Conservation (phyloP, 1,140 invertebrate genomes). For the Drosophila subobscura region DNA sequence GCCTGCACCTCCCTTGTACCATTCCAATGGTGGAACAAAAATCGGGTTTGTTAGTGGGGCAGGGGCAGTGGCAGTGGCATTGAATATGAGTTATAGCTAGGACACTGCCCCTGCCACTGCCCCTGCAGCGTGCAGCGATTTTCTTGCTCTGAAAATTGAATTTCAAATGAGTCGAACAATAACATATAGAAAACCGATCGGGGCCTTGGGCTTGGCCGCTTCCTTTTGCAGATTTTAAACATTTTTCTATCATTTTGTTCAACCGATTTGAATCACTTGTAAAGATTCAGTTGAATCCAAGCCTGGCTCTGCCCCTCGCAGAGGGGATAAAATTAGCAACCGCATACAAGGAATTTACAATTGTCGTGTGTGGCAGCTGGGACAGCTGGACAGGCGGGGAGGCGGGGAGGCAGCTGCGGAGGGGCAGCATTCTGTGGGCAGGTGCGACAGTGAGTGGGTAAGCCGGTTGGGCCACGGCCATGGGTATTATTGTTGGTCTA, state of each 20-base stretch:
- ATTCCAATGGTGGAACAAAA: conserved; percentile 31
- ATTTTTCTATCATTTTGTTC: conserved; percentile 26
- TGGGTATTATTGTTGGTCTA: conserved; percentile 61
- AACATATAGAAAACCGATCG: conserved; percentile 46
- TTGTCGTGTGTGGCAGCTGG: conserved; percentile 30
- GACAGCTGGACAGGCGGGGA: background rate
- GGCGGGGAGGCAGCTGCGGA: conserved; percentile 3
- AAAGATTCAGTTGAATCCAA: conserved; percentile 51
- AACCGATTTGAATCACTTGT: conserved; percentile 48
- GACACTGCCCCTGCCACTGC: background rate
- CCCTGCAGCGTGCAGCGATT: conserved; percentile 15
- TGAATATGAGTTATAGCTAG: conserved; percentile 62
- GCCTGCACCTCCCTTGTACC: background rate
- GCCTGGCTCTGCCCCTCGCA: conserved; percentile 5
- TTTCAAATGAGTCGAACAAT: conserved; percentile 48
- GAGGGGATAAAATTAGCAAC: conserved; percentile 41
- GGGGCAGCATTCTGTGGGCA: conserved; percentile 12
- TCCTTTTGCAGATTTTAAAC: background rate
- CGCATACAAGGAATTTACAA: conserved; percentile 64
- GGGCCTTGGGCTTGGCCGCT: background rate
- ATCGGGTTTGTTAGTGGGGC: too few species aligned
- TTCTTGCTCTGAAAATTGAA: conserved; percentile 65
- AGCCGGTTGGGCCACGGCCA: too few species aligned
- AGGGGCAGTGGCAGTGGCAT: too few species aligned
- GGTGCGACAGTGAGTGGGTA: too few species aligned